Percentiles rank a stretch among this genome's conserved stretches.
Conservation (phyloP, 2,888 invertebrate species). For the Pandemis heparana region DNA sequence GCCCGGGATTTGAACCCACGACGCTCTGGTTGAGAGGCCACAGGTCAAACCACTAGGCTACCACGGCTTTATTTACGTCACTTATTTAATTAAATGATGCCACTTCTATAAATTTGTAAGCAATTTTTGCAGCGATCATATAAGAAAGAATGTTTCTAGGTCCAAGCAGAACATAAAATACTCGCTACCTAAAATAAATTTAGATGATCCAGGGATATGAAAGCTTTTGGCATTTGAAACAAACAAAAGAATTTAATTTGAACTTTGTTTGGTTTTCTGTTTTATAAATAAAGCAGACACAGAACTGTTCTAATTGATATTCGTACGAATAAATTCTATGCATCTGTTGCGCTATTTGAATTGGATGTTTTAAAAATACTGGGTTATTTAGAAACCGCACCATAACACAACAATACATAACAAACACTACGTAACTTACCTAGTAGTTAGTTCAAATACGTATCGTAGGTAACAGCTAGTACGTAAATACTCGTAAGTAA, state of each 20-base stretch:
- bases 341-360: not conserved
- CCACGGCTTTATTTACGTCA: no score
- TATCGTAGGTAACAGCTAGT: no score
- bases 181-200: not conserved
- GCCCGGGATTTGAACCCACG: no score
- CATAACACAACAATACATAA: no score
- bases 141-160: no score
- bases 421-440: no score
- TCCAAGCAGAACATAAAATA: not conserved
- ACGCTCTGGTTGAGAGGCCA: no score
- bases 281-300: not conserved
- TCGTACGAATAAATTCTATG: not conserved
- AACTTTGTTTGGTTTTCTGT: conserved; percentile 32
- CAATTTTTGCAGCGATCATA: not conserved
- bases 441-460: no score
- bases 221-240: conserved; percentile 47
- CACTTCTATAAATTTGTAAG: not conserved
- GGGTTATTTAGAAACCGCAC: not conserved
- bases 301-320: not conserved
- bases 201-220: not conserved
- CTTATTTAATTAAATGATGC: no score
- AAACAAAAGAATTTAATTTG: conserved; percentile 48
- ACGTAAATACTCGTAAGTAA: no score
- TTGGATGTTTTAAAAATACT: not conserved
- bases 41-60: no score